Conservation (phyloP, 2,113 vertebrate genomes). For the Pandion haliaetus region DNA sequence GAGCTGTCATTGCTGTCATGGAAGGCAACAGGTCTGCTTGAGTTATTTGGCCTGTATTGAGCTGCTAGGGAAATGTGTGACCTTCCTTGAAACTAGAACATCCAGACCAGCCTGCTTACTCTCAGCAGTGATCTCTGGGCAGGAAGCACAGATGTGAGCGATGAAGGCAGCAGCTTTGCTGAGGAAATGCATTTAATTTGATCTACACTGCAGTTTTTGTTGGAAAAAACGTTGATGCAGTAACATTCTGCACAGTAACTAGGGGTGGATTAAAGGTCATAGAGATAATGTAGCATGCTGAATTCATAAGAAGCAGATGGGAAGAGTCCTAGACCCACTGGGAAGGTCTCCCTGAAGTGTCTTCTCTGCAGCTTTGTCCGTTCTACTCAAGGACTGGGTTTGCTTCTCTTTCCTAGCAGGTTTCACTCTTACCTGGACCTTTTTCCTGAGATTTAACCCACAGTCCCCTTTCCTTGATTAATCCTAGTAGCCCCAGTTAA, state of each 20-base stretch:
- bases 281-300: constrained; percentile 5
- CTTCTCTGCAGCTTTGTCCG: not conserved
- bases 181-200: constrained; percentile 52
- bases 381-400: not conserved
- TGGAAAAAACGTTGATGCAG: constrained; percentile 45
- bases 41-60: not conserved
- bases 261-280: constrained; percentile 36
- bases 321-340: not conserved
- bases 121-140: not conserved
- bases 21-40: not conserved
- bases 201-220: constrained; percentile 43
- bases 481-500: not conserved
- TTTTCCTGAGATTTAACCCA: not conserved
- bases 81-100: constrained; percentile 22
- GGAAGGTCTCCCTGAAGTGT: not conserved
- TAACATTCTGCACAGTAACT: constrained; percentile 31
- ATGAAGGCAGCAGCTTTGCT: constrained; percentile 36
- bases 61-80: not conserved
- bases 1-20: not conserved
- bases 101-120: not conserved
- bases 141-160: not conserved
- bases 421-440: not conserved
- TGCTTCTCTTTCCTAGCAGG: not conserved
- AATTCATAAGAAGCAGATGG: not conserved
- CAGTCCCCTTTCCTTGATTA: not conserved